Evolutionary conservation across 2,797 vertebrate species (phyloP), one percentile per base, ranked within the genome.

Genomic region (Hippocampus kuda): DNA sequence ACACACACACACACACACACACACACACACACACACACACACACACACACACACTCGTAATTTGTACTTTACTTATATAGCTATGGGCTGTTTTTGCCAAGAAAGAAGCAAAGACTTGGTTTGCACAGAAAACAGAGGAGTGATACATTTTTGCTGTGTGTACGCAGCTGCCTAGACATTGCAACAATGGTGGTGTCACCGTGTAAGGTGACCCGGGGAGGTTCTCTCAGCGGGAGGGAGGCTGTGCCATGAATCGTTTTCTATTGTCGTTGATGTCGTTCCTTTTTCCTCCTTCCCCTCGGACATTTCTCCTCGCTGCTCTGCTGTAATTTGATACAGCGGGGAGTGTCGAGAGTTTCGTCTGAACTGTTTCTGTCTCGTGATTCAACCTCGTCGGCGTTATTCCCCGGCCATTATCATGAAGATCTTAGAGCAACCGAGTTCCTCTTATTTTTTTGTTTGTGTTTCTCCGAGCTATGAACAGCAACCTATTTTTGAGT

Each of bases 91-190:
- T 86, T 75, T 88, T 87, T 85, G 73, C 81, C 73, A 72, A 79
- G 75, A 74, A 57, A 73, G 77, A 79, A 73, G 74, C 74, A 80
- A 80, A 82, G 76, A 71, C 67, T 65, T 65, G 84, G 85, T 88
- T 82, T 88, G 77, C 82, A 72, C 60, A 77, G 81, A 70, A 85
- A 88, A 88, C 80, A 83, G 79, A 88, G 84, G 79, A 85, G 68
- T 81, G 84, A 88, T 90, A 87, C 83, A 88, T 90, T 89, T 91
- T 84, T 86, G 85, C 77, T 78, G 72, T 79, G 85, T 88, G 78
- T 84, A 75, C 84, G 77, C 78, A 82, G 86, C 87, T 90, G 87
- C 85, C 85, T 86, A 80, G 87, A 75, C 86, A 75, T 82, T 74
- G 27, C 70, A 74, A 85, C 85, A 86, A 87, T 80, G 73, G 79